These are phyloP conservation scores for Microcebus griseorufus DNA, from an alignment of 2,113 vertebrate genomes.

Conservation along the genomic window DNA sequence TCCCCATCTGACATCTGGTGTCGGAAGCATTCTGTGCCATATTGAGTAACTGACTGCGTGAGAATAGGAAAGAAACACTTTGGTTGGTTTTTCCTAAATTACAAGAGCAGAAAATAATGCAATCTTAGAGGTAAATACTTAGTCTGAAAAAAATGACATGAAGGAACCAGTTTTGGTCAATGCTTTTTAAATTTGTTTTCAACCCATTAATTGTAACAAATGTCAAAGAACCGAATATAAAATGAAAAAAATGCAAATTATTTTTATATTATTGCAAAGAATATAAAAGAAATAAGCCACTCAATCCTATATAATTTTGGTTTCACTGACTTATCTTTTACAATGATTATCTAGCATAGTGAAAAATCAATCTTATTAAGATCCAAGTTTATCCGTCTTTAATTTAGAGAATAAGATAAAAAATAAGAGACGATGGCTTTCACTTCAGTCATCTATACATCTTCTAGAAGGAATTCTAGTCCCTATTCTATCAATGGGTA, in stretches of 20 bases:
- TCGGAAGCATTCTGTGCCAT: neutral
- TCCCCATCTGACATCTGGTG: neutral
- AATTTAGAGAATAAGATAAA: neutral
- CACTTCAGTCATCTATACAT: neutral
- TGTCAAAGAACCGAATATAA: slow-evolving; percentile 11
- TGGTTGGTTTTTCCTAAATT: neutral
- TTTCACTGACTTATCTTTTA: slow-evolving; percentile 44
- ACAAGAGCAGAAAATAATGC: neutral
- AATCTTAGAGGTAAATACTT: neutral
- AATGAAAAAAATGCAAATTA: neutral
- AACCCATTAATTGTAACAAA: neutral
- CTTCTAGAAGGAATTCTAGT: neutral
- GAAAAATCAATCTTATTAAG: neutral
- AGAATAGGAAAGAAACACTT: neutral
- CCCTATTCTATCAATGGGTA: neutral
- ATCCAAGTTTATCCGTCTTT: neutral
- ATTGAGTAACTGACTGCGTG: neutral
- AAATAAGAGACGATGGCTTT: slow-evolving; percentile 11
- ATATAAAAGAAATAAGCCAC: neutral
- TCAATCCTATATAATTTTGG: slow-evolving; percentile 18
- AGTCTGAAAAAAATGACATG: neutral
- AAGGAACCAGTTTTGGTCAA: neutral
- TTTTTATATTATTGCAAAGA: neutral
- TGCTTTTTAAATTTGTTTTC: neutral
- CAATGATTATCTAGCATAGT: neutral